Conservation (phyloP, 2,888 invertebrate genomes). For the Agrotis ipsilon region DNA sequence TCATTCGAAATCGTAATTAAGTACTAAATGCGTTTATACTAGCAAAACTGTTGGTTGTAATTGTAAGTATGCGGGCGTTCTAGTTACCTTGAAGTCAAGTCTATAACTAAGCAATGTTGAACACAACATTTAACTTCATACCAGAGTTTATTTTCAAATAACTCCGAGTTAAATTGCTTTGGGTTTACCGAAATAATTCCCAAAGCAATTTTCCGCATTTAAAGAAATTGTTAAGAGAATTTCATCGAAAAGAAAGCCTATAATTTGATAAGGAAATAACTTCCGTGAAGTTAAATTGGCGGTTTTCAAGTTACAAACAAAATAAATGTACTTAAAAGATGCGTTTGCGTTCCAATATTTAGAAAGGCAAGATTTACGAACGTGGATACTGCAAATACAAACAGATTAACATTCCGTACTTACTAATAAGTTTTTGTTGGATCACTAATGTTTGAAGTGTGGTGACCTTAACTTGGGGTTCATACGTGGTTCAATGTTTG, state of each 20-base stretch:
- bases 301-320: constrained; percentile 30
- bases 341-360: constrained; percentile 47
- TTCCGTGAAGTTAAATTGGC: constrained; percentile 47
- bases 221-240: constrained; percentile 50
- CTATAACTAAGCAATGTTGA: constrained; percentile 10
- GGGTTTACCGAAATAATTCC: constrained; percentile 22
- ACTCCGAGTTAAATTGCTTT: constrained; percentile 38
- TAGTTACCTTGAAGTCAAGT: constrained; percentile 49
- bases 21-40: constrained; percentile 43
- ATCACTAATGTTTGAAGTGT: constrained; percentile 33
- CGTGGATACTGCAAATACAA: constrained; percentile 35
- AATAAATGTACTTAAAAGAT: constrained; percentile 34
- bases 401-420: constrained; percentile 42
- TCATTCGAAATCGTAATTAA: constrained; percentile 59
- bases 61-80: constrained; percentile 32
- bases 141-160: constrained; percentile 32
- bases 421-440: constrained; percentile 29
- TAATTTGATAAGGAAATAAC: constrained; percentile 57
- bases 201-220: constrained; percentile 59
- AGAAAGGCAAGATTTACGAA: constrained; percentile 46
- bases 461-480: constrained; percentile 31
- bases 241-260: constrained; percentile 58
- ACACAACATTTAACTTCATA: constrained; percentile 12
- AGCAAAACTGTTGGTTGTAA: constrained; percentile 45
- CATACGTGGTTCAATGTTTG: neutral